Evolutionary conservation across 2,888 invertebrate species (phyloP).

Genomic region (Bugula neritina): DNA sequence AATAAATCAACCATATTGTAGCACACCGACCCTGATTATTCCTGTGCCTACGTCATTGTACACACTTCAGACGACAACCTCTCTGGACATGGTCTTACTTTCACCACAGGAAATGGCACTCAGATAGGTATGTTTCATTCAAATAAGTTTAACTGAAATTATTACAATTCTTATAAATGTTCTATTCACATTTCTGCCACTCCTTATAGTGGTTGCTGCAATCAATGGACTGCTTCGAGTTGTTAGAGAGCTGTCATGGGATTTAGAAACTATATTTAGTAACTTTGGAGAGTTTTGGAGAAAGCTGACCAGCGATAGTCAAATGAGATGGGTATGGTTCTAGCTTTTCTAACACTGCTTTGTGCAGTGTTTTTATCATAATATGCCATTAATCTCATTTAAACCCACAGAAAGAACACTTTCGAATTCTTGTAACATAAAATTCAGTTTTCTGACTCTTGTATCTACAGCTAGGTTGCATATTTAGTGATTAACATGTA

Average conservation of each 20-base stretch:
- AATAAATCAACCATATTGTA: too few relatives aligned
- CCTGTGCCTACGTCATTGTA: slow-evolving; percentile 82
- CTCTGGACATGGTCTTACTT: slow-evolving; percentile 76
- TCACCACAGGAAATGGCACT: slow-evolving; percentile 81
- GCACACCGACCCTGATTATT: slow-evolving; percentile 85
- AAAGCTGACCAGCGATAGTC: slow-evolving; percentile 74
- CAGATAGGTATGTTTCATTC: slow-evolving; percentile 76
- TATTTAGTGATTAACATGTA: background rate
- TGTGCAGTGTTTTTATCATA: background rate
- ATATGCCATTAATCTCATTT: background rate
- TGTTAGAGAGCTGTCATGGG: slow-evolving; percentile 61
- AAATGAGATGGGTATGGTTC: slow-evolving; percentile 74
- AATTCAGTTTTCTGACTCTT: too few relatives aligned
- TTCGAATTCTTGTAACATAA: background rate
- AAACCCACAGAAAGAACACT: background rate
- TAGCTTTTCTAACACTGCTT: background rate
- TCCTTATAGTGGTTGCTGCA: slow-evolving; percentile 64
- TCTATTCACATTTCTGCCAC: too few relatives aligned
- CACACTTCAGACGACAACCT: slow-evolving; percentile 56
- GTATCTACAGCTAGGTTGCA: background rate
- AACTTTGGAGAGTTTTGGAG: slow-evolving; percentile 77
- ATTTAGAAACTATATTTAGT: slow-evolving; percentile 64
- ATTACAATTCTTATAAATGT: too few relatives aligned
- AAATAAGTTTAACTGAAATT: too few relatives aligned
- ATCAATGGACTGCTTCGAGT: slow-evolving; percentile 66